Conservation (phyloP, 2,113 vertebrate genomes). For the Pelecanoides urinatrix region DNA sequence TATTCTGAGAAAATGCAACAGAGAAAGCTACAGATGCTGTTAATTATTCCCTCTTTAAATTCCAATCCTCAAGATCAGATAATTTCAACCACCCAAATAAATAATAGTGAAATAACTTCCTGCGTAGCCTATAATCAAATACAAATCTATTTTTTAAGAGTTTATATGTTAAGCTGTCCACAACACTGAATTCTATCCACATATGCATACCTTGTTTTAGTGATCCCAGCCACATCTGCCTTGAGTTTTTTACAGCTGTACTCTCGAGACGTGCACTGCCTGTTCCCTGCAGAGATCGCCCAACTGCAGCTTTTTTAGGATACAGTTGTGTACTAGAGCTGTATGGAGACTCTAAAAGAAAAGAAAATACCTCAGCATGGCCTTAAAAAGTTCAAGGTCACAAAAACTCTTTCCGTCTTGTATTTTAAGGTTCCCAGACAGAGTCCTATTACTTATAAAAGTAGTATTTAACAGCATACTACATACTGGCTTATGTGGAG, state of each 20-base stretch:
- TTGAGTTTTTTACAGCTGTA: constrained; percentile 48
- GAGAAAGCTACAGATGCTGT: constrained; percentile 2
- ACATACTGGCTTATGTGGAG: fast-evolving
- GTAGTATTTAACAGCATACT: not conserved
- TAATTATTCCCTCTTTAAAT: constrained; percentile 18
- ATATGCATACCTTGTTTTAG: constrained; percentile 78
- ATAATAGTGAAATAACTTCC: not conserved
- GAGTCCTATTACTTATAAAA: not conserved
- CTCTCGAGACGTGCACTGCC: constrained; percentile 54
- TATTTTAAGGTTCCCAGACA: not conserved
- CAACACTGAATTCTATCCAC: not conserved
- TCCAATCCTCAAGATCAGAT: not conserved
- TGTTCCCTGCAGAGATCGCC: constrained; percentile 74
- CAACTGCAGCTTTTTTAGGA: constrained; percentile 73
- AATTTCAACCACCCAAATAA: constrained; percentile 25
- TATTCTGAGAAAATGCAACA: not conserved
- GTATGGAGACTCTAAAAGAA: constrained; percentile 86
- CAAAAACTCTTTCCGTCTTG: not conserved
- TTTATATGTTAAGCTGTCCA: not conserved
- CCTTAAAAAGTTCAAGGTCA: not conserved
- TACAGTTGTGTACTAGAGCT: constrained; percentile 76
- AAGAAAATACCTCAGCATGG: not conserved
- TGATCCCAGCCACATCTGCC: constrained; percentile 77
- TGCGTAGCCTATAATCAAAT: not conserved
- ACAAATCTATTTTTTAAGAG: not conserved